Percentiles rank a stretch among this genome's conserved stretches.
Conservation (phyloP, 1,140 invertebrate genomes). For the Procambarus clarkii region DNA sequence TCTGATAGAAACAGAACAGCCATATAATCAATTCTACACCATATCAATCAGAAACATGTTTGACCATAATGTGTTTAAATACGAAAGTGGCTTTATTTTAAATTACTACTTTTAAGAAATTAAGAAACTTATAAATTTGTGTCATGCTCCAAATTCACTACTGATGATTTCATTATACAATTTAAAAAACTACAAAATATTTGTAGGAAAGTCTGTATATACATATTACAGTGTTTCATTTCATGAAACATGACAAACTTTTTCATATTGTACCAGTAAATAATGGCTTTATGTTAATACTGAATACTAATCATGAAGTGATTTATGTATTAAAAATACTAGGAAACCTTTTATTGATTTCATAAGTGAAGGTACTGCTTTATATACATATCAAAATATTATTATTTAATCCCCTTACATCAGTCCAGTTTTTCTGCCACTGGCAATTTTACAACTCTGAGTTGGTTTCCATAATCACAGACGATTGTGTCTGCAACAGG, state of each 20-base stretch:
- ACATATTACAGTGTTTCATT: not conserved
- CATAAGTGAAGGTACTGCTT: not conserved
- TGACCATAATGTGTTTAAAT: too few species aligned
- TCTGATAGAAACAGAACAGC: not conserved
- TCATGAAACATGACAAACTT: not conserved
- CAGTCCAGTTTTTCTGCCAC: constrained; percentile 80
- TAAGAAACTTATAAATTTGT: not conserved
- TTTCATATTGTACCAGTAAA: not conserved
- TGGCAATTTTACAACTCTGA: constrained; percentile 93
- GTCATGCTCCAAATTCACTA: not conserved
- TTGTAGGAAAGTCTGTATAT: not conserved
- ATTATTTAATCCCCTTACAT: constrained; percentile 46
- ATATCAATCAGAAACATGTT: too few species aligned
- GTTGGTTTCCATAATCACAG: constrained; percentile 94
- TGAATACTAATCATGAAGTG: not conserved
- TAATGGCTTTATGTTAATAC: not conserved
- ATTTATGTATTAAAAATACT: not conserved
- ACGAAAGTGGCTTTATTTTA: too few species aligned
- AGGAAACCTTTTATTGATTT: not conserved
- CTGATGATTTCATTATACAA: not conserved
- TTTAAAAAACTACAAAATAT: not conserved
- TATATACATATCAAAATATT: not conserved
- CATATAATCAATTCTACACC: not conserved
- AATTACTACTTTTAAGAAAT: too few species aligned
- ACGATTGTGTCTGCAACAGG: constrained; percentile 87